Percentiles rank a stretch among this genome's conserved stretches.
Conservation (phyloP, 53 echinoderm and acorn worm genomes). For the Hippasteria phrygiana region DNA sequence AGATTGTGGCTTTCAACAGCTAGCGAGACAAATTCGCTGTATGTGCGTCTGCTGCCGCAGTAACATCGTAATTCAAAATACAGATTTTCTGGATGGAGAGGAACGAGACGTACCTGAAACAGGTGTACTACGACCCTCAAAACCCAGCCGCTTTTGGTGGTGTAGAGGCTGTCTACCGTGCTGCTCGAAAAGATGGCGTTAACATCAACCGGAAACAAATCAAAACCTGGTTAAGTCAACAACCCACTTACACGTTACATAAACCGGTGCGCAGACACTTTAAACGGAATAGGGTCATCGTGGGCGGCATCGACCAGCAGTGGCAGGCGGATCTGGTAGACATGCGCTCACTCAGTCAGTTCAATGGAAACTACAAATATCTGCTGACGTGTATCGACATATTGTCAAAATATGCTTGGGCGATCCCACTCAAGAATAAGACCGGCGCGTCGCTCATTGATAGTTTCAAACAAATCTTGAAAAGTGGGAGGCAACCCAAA, state of each 20-base stretch:
- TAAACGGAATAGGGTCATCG: conserved; percentile 45
- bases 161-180: conserved; percentile 53
- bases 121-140: conserved; percentile 74
- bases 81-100: neutral
- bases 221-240: conserved; percentile 51
- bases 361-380: conserved; percentile 60
- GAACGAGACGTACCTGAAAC: conserved; percentile 45
- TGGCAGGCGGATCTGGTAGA: conserved; percentile 77
- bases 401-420: conserved; percentile 79
- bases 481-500: conserved; percentile 21
- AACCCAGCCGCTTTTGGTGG: conserved; percentile 71
- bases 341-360: conserved; percentile 28
- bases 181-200: conserved; percentile 20
- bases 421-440: conserved; percentile 71
- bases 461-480: conserved; percentile 1
- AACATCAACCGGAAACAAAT: conserved; percentile 37
- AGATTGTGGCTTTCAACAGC: neutral
- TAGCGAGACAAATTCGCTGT: conserved; percentile 7
- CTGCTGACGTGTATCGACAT: conserved; percentile 79
- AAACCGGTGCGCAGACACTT: conserved; percentile 33
- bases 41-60: conserved; percentile 63
- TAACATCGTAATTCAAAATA: conserved; percentile 8
- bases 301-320: conserved; percentile 57
- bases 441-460: neutral
- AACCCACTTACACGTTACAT: conserved; percentile 66